A percentile compares a stretch with the other conserved stretches of the same genome.
Conservation (phyloP, 2,888 invertebrate genomes). For the Dryadula phaetusa region DNA sequence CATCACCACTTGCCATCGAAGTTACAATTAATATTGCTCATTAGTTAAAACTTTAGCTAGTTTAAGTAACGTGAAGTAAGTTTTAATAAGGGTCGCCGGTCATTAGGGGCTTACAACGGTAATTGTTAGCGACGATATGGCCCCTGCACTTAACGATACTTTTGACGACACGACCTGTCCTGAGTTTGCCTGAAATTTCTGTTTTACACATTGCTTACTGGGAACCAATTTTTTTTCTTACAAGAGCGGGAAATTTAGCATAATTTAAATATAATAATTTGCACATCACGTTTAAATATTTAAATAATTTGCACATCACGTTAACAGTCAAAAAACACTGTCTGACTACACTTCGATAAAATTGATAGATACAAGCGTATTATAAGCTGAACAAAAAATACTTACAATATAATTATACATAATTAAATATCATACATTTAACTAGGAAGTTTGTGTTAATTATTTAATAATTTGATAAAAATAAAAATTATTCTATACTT, state of each 20-base stretch:
- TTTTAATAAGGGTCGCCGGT: constrained; percentile 79
- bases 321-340: no score
- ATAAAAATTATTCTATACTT: no score
- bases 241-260: no score
- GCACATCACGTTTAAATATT: no score
- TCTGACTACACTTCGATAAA: no score
- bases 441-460: no score
- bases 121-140: constrained; percentile 58
- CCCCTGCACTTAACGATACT: constrained; percentile 50
- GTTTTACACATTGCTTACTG: background rate
- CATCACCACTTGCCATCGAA: constrained; percentile 59
- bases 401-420: no score
- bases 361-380: no score
- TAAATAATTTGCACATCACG: no score
- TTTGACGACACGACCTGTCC: constrained; percentile 36
- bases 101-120: constrained; percentile 74
- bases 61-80: constrained; percentile 66
- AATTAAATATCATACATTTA: no score
- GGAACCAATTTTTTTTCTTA: background rate
- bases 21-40: constrained; percentile 75
- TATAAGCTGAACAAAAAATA: no score
- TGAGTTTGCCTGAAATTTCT: constrained; percentile 2
- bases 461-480: no score
- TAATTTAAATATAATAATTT: background rate
- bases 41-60: constrained; percentile 68